These are phyloP conservation scores for Styela plicata DNA, from an alignment of 23 tunicate species.

Conservation along the genomic window DNA sequence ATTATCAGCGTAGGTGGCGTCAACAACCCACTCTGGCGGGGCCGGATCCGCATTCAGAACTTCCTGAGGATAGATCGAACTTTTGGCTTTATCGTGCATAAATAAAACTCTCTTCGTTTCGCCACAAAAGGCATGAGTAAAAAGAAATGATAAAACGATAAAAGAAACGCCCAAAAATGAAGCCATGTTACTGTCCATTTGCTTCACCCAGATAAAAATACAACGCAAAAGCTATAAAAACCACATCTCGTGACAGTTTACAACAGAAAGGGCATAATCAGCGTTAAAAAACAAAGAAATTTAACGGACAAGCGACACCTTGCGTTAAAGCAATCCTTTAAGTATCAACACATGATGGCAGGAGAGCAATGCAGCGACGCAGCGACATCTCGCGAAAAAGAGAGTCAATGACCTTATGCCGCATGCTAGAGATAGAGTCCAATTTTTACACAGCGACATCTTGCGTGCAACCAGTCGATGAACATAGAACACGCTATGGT, in stretches of 20 bases:
- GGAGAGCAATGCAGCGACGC: too few relatives aligned
- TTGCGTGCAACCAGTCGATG: too few relatives aligned
- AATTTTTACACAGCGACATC: too few relatives aligned
- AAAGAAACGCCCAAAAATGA: background rate
- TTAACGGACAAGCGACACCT: too few relatives aligned
- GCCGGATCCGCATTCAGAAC: background rate
- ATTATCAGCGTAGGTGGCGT: constrained; percentile 1
- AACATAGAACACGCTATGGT: too few relatives aligned
- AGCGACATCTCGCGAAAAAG: too few relatives aligned
- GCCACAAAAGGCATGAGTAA: background rate
- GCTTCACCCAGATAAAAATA: background rate
- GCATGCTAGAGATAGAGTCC: too few relatives aligned
- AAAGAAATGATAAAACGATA: background rate
- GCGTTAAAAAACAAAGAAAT: too few relatives aligned
- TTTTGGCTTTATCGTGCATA: background rate
- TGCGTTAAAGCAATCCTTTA: too few relatives aligned
- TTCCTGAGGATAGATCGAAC: background rate
- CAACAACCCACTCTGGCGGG: constrained; percentile 14
- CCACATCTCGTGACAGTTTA: background rate
- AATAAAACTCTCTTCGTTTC: background rate
- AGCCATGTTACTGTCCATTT: background rate
- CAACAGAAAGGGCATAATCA: too few relatives aligned
- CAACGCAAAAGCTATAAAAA: background rate
- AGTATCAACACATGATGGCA: too few relatives aligned
- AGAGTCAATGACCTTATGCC: too few relatives aligned